A percentile compares a stretch with the other conserved stretches of the same genome.
Conservation (phyloP, 2,113 vertebrate species). For the Procapra przewalskii region DNA sequence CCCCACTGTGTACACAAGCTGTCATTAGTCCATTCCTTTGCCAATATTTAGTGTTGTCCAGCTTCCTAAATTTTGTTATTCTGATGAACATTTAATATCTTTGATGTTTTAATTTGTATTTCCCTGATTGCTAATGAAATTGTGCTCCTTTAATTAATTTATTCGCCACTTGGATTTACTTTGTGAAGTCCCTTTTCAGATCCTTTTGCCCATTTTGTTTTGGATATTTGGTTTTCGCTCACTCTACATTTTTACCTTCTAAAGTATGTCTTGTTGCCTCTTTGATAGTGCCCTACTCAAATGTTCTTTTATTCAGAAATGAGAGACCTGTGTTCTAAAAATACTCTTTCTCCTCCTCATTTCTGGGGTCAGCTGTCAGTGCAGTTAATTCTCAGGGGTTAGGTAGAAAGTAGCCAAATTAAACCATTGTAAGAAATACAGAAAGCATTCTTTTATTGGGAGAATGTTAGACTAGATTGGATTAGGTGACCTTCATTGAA, state of each 20-base stretch:
- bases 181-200: background rate
- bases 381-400: background rate
- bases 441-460: background rate
- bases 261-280: background rate
- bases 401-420: background rate
- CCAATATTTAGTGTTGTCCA: background rate
- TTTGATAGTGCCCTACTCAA: background rate
- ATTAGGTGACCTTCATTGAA: background rate
- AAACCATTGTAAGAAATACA: background rate
- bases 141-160: background rate
- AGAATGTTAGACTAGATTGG: background rate
- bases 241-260: background rate
- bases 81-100: background rate
- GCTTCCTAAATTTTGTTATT: background rate
- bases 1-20: background rate
- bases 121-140: background rate
- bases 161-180: background rate
- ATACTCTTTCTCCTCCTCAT: background rate
- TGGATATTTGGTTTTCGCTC: background rate
- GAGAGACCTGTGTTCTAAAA: conserved; percentile 1
- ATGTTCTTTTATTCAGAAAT: background rate
- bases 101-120: background rate
- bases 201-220: background rate
- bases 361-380: background rate
- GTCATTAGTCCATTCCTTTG: background rate